Evolutionary conservation across 2,888 invertebrate species (phyloP).

Genomic region (Patella ulyssiponensis): DNA sequence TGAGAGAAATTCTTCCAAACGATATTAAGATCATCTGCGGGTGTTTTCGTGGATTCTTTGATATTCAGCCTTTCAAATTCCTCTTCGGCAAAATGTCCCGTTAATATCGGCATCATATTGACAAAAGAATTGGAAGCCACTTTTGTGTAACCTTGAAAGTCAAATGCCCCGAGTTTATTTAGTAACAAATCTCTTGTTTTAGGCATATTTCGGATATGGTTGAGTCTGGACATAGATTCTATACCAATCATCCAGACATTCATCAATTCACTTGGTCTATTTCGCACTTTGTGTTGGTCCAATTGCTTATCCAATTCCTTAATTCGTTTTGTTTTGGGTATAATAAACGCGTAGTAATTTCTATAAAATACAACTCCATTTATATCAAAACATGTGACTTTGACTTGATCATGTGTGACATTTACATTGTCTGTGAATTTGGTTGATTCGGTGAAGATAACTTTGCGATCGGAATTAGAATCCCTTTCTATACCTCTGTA

Average conservation of each 20-base stretch:
- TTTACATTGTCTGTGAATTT: slow-evolving; percentile 37
- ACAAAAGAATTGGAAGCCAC: slow-evolving; percentile 95
- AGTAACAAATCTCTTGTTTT: slow-evolving; percentile 77
- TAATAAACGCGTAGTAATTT: too few relatives aligned
- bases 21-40: too few relatives aligned
- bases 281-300: slow-evolving; percentile 29
- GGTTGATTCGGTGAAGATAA: slow-evolving; percentile 34
- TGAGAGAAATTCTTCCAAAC: slow-evolving; percentile 78
- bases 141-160: slow-evolving; percentile 91
- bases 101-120: slow-evolving; percentile 86
- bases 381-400: slow-evolving; percentile 57
- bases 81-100: slow-evolving; percentile 75
- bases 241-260: slow-evolving; percentile 75
- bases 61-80: too few relatives aligned
- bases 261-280: neutral
- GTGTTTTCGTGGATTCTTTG: too few relatives aligned
- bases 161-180: slow-evolving; percentile 79
- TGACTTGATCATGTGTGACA: slow-evolving; percentile 56
- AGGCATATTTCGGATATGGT: slow-evolving; percentile 88
- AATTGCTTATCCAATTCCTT: too few relatives aligned
- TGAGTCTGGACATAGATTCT: slow-evolving; percentile 87
- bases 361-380: too few relatives aligned
- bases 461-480: slow-evolving; percentile 33
- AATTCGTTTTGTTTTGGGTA: too few relatives aligned
- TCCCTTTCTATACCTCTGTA: slow-evolving; percentile 57